Evolutionary conservation across 1,140 invertebrate species (phyloP), one percentile per base, ranked within the genome.

Genomic region (Dolichoris vasculosae): DNA sequence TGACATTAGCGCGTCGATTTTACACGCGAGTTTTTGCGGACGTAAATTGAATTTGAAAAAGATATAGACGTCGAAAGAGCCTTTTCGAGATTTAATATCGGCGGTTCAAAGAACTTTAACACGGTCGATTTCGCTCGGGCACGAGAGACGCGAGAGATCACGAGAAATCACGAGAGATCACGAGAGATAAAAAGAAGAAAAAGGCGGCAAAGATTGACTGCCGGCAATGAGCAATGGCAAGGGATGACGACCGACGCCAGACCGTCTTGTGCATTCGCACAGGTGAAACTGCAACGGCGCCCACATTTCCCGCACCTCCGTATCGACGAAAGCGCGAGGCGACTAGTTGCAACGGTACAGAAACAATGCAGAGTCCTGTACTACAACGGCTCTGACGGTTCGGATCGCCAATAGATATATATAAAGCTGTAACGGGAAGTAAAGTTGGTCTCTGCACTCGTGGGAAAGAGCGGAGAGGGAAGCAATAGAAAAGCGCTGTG

Each of bases 121-220:
- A 73, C 80, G 80, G 80, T 73, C 67, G 80, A 82, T 82, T 82
- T 82, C 80, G 38, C 80, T 82, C 6, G 64, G 32, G n/a, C 15
- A 26, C 63, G 13, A 26, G 69, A 64, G 55, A n/a, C n/a, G 35
- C 30, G 35, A 76, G 51, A 51, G n/a, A n/a, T n/a, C n/a, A n/a
- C n/a, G n/a, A n/a, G n/a, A n/a, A 64, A 26, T 13, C 9, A 35
- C 4, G 38, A 40, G 20, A 43, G 63, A 17, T 17, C 40, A 43
- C n/a, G 35, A 51, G 35, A 76, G 51, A 51, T n/a, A 76, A 67
- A 80, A 46, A 67, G 15, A 7, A 63, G 32, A 46, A 43, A 23
- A 80, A 30, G 26, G 15, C 23, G 43, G 17, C 48, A n/a, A n/a
- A n/a, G 59, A 11, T 80, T 1, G n/a, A 67, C 43, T 30, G 13